Conservation (phyloP, 2,888 invertebrate genomes). For the Trissolcus brochymenae region DNA sequence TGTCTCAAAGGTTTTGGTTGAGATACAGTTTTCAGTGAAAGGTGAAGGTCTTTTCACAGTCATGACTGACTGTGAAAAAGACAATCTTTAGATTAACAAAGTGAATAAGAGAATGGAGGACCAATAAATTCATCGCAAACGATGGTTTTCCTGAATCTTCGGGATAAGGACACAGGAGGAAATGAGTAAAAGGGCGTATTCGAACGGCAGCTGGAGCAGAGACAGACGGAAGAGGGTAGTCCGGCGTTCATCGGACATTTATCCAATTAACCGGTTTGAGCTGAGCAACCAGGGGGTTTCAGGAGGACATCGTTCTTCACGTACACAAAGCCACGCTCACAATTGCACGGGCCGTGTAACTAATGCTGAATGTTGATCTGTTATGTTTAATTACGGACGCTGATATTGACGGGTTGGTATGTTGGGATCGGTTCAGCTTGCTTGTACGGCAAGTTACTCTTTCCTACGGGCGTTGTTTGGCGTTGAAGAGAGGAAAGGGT, state of each 20-base stretch:
- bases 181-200: constrained; percentile 66
- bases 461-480: constrained; percentile 66
- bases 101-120: constrained; percentile 55
- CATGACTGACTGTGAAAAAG: constrained; percentile 3
- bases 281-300: constrained; percentile 64
- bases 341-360: constrained; percentile 55
- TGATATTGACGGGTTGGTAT: constrained; percentile 75
- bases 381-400: constrained; percentile 75
- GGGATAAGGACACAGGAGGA: constrained; percentile 69
- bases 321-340: constrained; percentile 54
- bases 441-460: constrained; percentile 73
- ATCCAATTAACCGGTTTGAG: constrained; percentile 75
- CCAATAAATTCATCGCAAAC: constrained; percentile 70
- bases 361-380: constrained; percentile 74
- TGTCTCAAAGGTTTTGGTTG: too few relatives aligned
- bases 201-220: constrained; percentile 54
- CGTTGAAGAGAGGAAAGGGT: constrained; percentile 62
- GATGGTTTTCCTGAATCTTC: constrained; percentile 69
- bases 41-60: too few relatives aligned
- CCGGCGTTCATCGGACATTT: constrained; percentile 74
- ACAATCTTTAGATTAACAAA: constrained; percentile 29
- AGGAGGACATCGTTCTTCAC: constrained; percentile 60
- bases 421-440: constrained; percentile 61
- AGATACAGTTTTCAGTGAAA: too few relatives aligned
- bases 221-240: constrained; percentile 63